Conservation (phyloP, 2,113 vertebrate genomes). For the Neogale vison region DNA sequence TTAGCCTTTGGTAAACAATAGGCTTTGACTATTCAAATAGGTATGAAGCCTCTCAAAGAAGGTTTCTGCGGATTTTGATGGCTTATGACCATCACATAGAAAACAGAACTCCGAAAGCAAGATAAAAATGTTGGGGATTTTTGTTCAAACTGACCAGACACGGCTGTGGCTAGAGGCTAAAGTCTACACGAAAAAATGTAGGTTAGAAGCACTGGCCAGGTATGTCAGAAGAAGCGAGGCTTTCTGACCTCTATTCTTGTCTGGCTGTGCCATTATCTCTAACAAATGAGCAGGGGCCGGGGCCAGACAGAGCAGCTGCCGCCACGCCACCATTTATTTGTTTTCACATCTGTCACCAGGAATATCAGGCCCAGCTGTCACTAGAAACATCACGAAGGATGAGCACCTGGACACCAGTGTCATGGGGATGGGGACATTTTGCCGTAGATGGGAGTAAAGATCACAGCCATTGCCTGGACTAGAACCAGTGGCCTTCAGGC, state of each 20-base stretch:
- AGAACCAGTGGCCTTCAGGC: accelerated
- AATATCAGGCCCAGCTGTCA: neutral
- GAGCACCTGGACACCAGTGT: neutral
- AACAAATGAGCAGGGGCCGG: neutral
- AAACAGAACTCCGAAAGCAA: neutral
- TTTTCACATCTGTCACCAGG: neutral
- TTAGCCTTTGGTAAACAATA: neutral
- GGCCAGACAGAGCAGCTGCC: neutral
- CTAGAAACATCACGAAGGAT: neutral
- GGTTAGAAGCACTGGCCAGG: neutral
- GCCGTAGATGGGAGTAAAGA: too few relatives aligned
- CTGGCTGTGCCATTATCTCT: neutral
- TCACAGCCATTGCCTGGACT: neutral
- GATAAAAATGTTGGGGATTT: neutral
- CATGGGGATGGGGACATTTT: neutral
- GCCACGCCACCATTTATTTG: neutral
- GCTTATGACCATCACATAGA: neutral
- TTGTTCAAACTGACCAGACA: neutral
- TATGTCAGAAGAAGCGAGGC: neutral
- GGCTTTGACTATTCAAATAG: neutral
- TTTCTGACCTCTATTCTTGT: neutral
- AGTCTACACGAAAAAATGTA: neutral
- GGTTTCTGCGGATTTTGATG: accelerated
- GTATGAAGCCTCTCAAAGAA: neutral
- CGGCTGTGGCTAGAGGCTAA: neutral